These are phyloP conservation scores for Chrysomallon squamiferum DNA, from an alignment of 1,140 invertebrate species.

Conservation along the genomic window DNA sequence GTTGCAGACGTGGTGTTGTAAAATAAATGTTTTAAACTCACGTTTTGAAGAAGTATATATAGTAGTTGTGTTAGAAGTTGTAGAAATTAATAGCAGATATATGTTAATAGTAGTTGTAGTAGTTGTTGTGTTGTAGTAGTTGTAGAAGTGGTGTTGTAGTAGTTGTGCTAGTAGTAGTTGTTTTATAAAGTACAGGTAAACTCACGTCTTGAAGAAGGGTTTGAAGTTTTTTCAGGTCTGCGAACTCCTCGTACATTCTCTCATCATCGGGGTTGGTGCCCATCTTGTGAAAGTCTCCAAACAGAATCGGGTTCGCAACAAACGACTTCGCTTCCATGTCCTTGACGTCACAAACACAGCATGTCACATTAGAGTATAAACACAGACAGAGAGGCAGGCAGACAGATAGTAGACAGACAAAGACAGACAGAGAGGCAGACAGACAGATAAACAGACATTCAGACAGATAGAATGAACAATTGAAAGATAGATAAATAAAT, in stretches of 20 bases:
- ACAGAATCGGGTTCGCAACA: slow-evolving; percentile 60
- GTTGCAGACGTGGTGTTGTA: too few relatives aligned
- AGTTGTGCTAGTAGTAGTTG: too few relatives aligned
- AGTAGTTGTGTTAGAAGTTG: too few relatives aligned
- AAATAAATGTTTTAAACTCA: too few relatives aligned
- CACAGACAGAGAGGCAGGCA: not conserved
- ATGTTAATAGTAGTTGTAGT: too few relatives aligned
- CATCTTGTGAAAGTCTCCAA: slow-evolving; percentile 64
- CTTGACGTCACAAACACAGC: slow-evolving; percentile 19
- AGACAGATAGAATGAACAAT: not conserved
- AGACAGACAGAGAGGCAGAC: not conserved
- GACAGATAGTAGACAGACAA: not conserved
- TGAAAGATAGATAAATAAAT: not conserved
- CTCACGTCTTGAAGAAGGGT: slow-evolving; percentile 59
- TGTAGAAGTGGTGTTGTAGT: too few relatives aligned
- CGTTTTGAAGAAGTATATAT: too few relatives aligned
- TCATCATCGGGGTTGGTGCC: slow-evolving; percentile 53
- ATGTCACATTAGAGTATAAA: too few relatives aligned
- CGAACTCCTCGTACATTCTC: slow-evolving; percentile 62
- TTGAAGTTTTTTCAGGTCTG: slow-evolving; percentile 57
- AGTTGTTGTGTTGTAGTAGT: too few relatives aligned
- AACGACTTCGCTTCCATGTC: slow-evolving; percentile 56
- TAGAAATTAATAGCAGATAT: too few relatives aligned
- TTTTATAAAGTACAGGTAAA: too few relatives aligned
- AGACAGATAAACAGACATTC: too few relatives aligned